Base-by-base conservation (phyloP, 1,140 invertebrate genomes). In the Zaprionus tsacasi region DNA sequence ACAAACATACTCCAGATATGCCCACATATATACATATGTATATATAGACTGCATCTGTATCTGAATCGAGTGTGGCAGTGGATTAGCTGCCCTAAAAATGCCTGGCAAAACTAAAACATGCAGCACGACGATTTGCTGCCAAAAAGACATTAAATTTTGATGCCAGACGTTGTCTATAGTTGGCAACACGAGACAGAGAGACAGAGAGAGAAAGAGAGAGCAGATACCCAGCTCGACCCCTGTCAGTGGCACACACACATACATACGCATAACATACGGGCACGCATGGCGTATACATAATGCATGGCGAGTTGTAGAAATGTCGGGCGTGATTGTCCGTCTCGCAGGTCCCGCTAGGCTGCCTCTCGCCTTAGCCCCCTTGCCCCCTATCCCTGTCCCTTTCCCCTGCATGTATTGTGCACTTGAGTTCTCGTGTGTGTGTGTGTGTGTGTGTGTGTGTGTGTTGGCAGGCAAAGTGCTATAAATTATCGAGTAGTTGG, bases 401-500 rank as follows among this genome's bases (percentile, higher is more conserved):
- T 21, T 21, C 35, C 40, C 57, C 13, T 25, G 13, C 48, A 43
- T 61, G 79, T 50, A 79, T 79, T 86, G 82, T 81, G 67, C 75
- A 76, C 76, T 86, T 86, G 82, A 81, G 82, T 58, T 48, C 68
- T 50, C 7, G 2, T 45, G 0, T 15, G 2, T 45, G 45, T 50
- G 17, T 21, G 17, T 21, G 17, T 12, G 45, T 50, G 4, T 50
- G 45, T 50, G 45, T 50, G 45, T 12, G 45, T 45, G 56, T 63
- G 68, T 79, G 83, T 75, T 77, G 80, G 77, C 83, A 74, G 80
- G 76, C 83, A 50, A 81, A 82, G 82, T 87, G 82, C 82, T 82
- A 86, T 86, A 86, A 86, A 86, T 86, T 86, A 86, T 86, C 82
- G 82, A 87, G 82, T 87, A 86, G 82, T 79, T 85, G 75, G 76